phyloP scores from a whole-genome alignment of 1,140 invertebrate species.

The Yoshiicerus persimilis region DNA sequence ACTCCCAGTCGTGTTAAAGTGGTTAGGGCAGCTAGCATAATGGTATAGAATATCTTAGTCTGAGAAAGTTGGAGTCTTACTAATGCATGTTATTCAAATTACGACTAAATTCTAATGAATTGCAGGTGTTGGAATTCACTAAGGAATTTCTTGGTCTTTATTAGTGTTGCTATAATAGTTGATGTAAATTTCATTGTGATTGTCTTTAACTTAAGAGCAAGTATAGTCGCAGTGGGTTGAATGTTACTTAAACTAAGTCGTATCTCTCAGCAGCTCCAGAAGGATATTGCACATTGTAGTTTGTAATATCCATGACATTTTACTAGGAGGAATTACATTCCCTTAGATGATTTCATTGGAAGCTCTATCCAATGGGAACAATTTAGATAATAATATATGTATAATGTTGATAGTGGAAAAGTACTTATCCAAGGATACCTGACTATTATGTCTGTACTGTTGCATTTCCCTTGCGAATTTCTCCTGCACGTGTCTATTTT shows the following conservation, averaged over 20 bases:
- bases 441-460: not conserved
- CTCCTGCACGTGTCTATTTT: not conserved
- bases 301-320: too few relatives aligned
- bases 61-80: not conserved
- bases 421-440: not conserved
- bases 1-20: not conserved
- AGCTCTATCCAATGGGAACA: not conserved
- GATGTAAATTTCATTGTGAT: not conserved
- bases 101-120: not conserved
- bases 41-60: not conserved
- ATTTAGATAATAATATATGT: not conserved
- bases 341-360: not conserved
- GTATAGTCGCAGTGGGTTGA: not conserved
- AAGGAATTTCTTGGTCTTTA: not conserved
- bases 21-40: not conserved
- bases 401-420: not conserved
- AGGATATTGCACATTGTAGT: too few relatives aligned
- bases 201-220: not conserved
- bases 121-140: constrained; percentile 7
- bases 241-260: too few relatives aligned
- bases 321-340: not conserved
- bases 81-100: not conserved
- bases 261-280: too few relatives aligned
- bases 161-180: not conserved
- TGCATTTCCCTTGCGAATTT: not conserved